Conservation (phyloP, 2,113 vertebrate genomes). For the Aepyceros melampus region DNA sequence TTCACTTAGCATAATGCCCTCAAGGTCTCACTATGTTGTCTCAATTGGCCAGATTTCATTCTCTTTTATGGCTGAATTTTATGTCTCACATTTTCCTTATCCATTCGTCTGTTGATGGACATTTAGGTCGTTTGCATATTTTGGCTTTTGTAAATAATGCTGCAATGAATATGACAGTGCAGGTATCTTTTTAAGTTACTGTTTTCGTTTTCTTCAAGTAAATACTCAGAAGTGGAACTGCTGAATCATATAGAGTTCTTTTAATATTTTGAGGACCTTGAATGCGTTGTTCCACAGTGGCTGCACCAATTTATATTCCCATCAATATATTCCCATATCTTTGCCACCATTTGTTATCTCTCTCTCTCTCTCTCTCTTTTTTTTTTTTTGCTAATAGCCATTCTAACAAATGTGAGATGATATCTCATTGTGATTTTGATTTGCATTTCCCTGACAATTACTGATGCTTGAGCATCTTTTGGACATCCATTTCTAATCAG, state of each 20-base stretch:
- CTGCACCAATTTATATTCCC: not conserved
- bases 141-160: not conserved
- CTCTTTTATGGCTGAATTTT: not conserved
- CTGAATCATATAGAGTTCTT: not conserved
- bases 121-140: not conserved
- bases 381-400: not conserved
- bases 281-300: not conserved
- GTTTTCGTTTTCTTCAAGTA: not conserved
- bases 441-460: not conserved
- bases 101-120: not conserved
- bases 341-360: not conserved
- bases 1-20: not conserved
- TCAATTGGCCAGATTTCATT: not conserved
- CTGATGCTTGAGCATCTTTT: not conserved
- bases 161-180: not conserved
- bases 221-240: not conserved
- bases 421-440: not conserved
- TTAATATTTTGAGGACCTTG: not conserved
- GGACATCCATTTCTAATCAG: not conserved
- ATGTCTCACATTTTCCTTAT: not conserved
- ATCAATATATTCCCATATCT: not conserved
- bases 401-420: not conserved
- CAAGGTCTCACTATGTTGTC: not conserved
- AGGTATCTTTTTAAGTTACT: not conserved
- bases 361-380: accelerated